Base-by-base conservation (phyloP, 2,888 invertebrate genomes). In the Melikaiella ostensackeni region DNA sequence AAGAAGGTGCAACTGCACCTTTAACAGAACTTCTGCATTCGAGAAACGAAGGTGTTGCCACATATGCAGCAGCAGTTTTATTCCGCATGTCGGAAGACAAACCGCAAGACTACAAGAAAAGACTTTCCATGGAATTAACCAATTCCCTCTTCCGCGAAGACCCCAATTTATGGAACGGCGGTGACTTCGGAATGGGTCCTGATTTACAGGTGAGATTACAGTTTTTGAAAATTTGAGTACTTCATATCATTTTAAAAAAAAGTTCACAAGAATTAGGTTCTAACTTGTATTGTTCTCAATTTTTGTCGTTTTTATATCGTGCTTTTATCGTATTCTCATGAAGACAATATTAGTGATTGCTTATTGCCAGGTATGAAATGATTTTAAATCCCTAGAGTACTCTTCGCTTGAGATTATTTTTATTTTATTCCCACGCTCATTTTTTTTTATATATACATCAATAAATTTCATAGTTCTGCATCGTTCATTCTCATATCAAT, bases 51-150 rank as follows among this genome's bases (percentile, higher is more conserved):
- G 98, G 98, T 80, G 98, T 99, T 81, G 99, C 99, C 16, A 99
- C 99, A 0, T 99, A 99, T 91, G 99, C 99, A 42, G 99, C 99
- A 2, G 99, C 98, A 2, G 98, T 99, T 35, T 93, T 99, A 79
- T 99, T 98, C 94, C 96, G 98, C 86, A 98, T 99, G 98, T 98
- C 98, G 79, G 98, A 98, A 91, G 99, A 99, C 92, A 99, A 99
- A 92, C 98, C 99, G 19, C 97, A 97, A 91, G 99, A 99, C 91
- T 99, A 98, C 92, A 98, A 98, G 93, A 98, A 99, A 93, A 94
- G 98, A 82, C 94, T 99, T 78, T 98, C 98, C 61, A 97, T 98
- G 94, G 99, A 99, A 92, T 92, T 99, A 84, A 98, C 98, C 80
- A 98, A 97, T 92, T 98, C 98, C 19, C 93, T 99, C 86, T 95